Evolutionary conservation across 2,888 invertebrate species (phyloP), one percentile per base, ranked within the genome.

Genomic region (Volucella inanis): DNA sequence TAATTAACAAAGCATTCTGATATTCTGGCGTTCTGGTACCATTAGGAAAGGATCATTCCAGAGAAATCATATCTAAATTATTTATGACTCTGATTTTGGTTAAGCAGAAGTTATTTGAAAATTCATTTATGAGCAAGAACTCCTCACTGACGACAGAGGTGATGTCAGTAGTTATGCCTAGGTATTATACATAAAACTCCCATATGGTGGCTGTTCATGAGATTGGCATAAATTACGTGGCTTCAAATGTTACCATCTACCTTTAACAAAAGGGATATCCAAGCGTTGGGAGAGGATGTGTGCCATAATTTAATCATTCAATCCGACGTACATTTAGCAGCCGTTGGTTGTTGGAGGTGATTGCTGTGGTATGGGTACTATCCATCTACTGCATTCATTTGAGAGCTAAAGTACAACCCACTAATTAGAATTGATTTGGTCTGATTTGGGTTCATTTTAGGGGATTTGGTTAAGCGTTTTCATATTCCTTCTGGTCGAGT

Each of bases 201-300:
- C 68, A 55, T 45, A 45, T 57, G 57, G 45, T 31, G 22, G 10
- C 31, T 31, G 31, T 31, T 38, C 14, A 54, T 72, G 72, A 38
- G 72, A 45, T 52, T 61, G 61, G 72, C 52, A 72, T 62, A 72
- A 52, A 72, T 72, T 61, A 72, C 49, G n/a, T 50, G 11, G 8
- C 31, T 6, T 31, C 31, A 31, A 49, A n/a, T 10, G 15, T 11
- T 12, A 55, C 38, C 38, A 39, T 15, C 38, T 39, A 38, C 57
- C 6, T 15, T 22, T 47, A 11, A 11, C 38, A 12, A 57, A 70
- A 57, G 49, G 47, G 47, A 70, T 47, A 57, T 47, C 8, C n/a
- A 49, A 49, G 41, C 31, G 31, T 31, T 6, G 31, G 6, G 31
- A 57, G 38, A 31, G 18, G 15, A 14, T 2, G 9, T 14, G 8